Percentiles rank a stretch among this genome's conserved stretches.
Evolutionary conservation across 2,797 vertebrate species (phyloP).

Genomic region (Myripristis jacobus): DNA sequence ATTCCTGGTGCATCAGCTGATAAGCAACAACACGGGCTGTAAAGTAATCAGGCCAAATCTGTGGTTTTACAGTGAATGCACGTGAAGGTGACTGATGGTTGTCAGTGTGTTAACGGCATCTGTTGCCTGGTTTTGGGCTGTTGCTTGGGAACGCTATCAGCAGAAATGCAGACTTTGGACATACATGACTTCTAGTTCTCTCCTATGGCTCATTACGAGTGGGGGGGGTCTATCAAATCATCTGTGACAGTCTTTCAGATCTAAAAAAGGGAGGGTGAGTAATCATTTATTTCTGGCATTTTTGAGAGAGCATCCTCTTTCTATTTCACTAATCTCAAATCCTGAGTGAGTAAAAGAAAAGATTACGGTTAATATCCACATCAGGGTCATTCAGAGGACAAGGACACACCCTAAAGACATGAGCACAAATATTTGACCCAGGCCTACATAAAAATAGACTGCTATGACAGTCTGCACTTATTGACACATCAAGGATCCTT

Average conservation of each 20-base stretch:
- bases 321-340: constrained; percentile 37
- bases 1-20: not conserved
- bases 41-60: not conserved
- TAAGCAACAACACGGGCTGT: not conserved
- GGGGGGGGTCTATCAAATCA: not conserved
- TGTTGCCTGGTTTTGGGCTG: constrained; percentile 49
- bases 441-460: not conserved
- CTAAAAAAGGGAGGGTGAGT: not conserved
- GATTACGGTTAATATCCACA: not conserved
- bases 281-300: not conserved
- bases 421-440: not conserved
- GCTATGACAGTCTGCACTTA: not conserved
- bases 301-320: constrained; percentile 27
- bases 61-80: not conserved
- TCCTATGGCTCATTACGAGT: constrained; percentile 6
- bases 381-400: not conserved
- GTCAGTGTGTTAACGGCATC: not conserved
- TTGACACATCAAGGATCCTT: not conserved
- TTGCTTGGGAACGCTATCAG: constrained; percentile 73
- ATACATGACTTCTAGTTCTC: constrained; percentile 27
- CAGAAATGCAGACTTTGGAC: constrained; percentile 42
- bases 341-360: constrained; percentile 38
- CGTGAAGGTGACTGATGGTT: not conserved
- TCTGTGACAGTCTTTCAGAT: not conserved
- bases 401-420: not conserved